Evolutionary conservation across 2,797 vertebrate genomes (phyloP).

Genomic region (Molossus alvarezi): DNA sequence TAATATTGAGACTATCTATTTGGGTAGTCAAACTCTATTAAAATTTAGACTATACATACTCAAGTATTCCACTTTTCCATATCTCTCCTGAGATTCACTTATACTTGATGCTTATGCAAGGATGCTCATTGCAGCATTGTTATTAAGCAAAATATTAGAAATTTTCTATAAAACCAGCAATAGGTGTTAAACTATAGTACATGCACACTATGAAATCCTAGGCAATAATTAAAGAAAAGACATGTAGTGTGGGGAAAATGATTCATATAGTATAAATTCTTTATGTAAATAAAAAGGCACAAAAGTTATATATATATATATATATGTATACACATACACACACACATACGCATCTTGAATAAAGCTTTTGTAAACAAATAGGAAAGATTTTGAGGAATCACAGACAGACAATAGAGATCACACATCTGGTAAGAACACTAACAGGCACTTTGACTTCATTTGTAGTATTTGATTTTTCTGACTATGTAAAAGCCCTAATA

Average conservation of each 20-base stretch:
- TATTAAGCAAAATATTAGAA: slow-evolving; percentile 26
- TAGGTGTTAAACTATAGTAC: neutral
- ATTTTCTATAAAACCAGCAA: neutral
- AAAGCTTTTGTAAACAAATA: too few species aligned
- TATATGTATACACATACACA: too few species aligned
- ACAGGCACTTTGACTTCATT: neutral
- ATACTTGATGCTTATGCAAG: neutral
- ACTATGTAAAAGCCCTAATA: neutral
- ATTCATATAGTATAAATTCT: neutral
- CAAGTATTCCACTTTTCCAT: neutral
- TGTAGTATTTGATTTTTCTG: neutral
- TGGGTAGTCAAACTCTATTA: neutral
- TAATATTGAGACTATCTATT: neutral
- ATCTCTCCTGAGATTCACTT: neutral
- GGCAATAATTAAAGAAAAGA: neutral
- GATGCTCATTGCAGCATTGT: neutral
- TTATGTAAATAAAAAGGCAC: neutral
- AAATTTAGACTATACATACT: neutral
- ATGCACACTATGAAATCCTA: neutral
- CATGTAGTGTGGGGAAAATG: neutral
- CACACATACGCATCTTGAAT: too few species aligned
- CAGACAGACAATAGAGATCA: neutral
- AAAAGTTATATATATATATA: neutral
- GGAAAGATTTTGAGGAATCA: neutral
- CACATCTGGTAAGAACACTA: neutral